phyloP scores from a whole-genome alignment of 1,140 invertebrate species.

The Coenobita brevimanus region DNA sequence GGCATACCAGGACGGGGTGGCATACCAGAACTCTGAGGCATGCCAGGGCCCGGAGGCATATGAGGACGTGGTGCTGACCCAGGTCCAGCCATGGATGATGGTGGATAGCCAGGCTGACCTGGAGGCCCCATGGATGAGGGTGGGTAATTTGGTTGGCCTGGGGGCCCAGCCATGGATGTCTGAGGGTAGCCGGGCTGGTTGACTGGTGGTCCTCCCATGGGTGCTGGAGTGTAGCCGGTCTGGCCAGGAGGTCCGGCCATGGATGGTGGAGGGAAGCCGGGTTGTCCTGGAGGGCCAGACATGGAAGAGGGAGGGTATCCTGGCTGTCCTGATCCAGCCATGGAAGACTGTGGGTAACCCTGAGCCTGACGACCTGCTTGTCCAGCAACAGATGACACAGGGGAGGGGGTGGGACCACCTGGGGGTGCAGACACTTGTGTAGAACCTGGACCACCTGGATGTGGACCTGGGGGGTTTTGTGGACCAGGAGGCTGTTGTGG shows the following conservation, averaged over 20 bases:
- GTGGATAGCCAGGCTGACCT: not conserved
- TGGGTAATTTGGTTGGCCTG: constrained; percentile 14
- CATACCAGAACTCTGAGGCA: constrained; percentile 69
- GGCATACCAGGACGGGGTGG: constrained; percentile 72
- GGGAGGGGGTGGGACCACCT: too few relatives aligned
- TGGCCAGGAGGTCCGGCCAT: constrained; percentile 14
- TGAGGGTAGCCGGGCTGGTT: not conserved
- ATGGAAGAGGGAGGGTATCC: not conserved
- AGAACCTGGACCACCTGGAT: too few relatives aligned
- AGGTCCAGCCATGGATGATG: constrained; percentile 34
- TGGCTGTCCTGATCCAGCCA: not conserved
- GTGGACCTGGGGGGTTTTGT: too few relatives aligned
- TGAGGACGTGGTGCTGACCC: constrained; percentile 39
- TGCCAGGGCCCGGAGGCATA: constrained; percentile 72
- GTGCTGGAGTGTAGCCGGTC: constrained; percentile 15
- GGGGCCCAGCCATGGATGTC: constrained; percentile 24
- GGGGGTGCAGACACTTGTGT: too few relatives aligned
- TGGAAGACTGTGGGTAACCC: too few relatives aligned
- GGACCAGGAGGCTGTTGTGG: too few relatives aligned
- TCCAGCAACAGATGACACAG: too few relatives aligned
- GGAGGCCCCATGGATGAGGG: constrained; percentile 38
- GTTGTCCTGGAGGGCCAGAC: not conserved
- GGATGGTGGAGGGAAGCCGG: not conserved
- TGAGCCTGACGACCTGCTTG: too few relatives aligned
- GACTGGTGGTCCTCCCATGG: not conserved